These are phyloP conservation scores for Scelioninae gen. 1 DNA, from an alignment of 2,888 invertebrate species.

Conservation along the genomic window DNA sequence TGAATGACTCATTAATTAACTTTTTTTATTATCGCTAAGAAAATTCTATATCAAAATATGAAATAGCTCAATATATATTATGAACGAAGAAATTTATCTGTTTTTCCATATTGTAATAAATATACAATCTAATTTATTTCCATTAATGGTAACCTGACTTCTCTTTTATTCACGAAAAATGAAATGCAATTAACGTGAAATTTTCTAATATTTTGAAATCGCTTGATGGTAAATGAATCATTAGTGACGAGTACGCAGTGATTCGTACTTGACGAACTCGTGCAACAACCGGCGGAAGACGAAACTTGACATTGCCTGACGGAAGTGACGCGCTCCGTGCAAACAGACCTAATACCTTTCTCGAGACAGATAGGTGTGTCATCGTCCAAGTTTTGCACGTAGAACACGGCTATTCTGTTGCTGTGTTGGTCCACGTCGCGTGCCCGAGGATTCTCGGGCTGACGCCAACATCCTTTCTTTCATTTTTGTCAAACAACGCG, in stretches of 20 bases:
- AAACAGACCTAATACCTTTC: conserved; percentile 80
- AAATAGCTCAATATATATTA: too few relatives aligned
- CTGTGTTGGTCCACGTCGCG: conserved; percentile 73
- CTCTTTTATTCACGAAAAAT: too few relatives aligned
- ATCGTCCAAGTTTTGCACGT: conserved; percentile 71
- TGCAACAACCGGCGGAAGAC: conserved; percentile 80
- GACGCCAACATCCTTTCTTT: conserved; percentile 60
- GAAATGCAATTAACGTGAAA: too few relatives aligned
- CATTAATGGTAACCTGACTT: too few relatives aligned
- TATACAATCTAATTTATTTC: too few relatives aligned
- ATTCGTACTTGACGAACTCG: conserved; percentile 68
- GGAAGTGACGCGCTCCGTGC: conserved; percentile 82
- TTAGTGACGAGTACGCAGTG: conserved; percentile 21
- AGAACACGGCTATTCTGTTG: conserved; percentile 24
- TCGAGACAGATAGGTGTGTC: conserved; percentile 83
- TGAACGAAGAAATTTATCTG: too few relatives aligned
- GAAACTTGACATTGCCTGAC: conserved; percentile 83
- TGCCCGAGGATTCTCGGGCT: conserved; percentile 64
- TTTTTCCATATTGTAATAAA: too few relatives aligned
- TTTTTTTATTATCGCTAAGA: too few relatives aligned
- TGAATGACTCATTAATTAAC: too few relatives aligned
- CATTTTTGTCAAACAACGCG: conserved; percentile 54
- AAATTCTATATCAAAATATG: too few relatives aligned
- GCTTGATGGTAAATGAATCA: conserved; percentile 37
- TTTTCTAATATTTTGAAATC: conserved; percentile 31